phyloP scores from a whole-genome alignment of 2,888 invertebrate genomes.

The Drosophila algonquin region DNA sequence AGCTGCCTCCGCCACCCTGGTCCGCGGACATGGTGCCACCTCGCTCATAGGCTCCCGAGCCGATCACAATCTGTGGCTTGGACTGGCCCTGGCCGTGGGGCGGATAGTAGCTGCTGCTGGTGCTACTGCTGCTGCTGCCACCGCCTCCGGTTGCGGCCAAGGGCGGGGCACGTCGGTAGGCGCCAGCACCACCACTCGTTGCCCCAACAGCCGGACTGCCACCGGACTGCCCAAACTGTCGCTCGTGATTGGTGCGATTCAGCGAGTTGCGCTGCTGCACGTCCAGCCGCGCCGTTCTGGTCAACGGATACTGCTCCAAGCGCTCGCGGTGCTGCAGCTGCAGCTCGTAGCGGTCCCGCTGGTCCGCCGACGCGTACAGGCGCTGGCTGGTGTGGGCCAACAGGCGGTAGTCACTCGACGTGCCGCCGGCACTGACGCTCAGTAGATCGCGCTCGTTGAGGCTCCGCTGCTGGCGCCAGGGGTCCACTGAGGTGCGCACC shows the following conservation, averaged over 20 bases:
- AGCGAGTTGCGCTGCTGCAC: conserved; percentile 83
- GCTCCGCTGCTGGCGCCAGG: conserved; percentile 82
- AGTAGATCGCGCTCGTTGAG: conserved; percentile 82
- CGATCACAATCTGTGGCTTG: conserved; percentile 84
- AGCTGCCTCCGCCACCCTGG: conserved; percentile 47
- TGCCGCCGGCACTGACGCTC: conserved; percentile 67
- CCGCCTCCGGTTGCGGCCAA: conserved; percentile 71
- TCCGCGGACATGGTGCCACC: conserved; percentile 56
- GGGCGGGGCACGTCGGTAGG: conserved; percentile 72
- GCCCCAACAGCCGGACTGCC: conserved; percentile 3
- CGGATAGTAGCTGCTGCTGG: conserved; percentile 82
- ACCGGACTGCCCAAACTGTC: conserved; percentile 72
- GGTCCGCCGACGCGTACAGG: conserved; percentile 81
- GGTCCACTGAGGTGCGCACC: conserved; percentile 73
- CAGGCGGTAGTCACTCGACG: conserved; percentile 73
- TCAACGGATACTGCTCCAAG: conserved; percentile 80
- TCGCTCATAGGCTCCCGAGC: conserved; percentile 65
- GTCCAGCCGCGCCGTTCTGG: conserved; percentile 83
- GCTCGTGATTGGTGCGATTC: conserved; percentile 85
- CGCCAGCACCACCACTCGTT: conserved; percentile 50
- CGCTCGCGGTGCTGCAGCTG: conserved; percentile 82
- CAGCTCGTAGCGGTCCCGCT: conserved; percentile 81
- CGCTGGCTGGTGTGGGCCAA: conserved; percentile 79
- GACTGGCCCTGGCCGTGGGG: conserved; percentile 43
- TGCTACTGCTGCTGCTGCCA: conserved; percentile 72